A percentile compares a stretch with the other conserved stretches of the same genome.
Conservation (phyloP, 2,888 invertebrate genomes). For the Chymomyza caudatula region DNA sequence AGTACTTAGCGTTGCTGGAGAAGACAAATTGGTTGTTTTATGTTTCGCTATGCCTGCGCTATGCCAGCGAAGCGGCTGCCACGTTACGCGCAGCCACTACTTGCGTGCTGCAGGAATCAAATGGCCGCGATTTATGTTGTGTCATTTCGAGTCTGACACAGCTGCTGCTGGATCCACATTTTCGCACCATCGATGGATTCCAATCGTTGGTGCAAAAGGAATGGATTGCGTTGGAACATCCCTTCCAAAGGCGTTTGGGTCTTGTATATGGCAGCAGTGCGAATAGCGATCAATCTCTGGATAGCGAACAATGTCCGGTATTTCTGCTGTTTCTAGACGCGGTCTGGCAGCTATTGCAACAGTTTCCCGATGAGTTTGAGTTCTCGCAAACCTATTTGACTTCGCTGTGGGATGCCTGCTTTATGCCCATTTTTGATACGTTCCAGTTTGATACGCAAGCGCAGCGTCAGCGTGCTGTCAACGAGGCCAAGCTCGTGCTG, state of each 20-base stretch:
- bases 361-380: conserved; percentile 93
- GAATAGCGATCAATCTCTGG: conserved; percentile 44
- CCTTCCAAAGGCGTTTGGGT: conserved; percentile 84
- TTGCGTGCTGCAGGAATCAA: conserved; percentile 92
- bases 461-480: conserved; percentile 84
- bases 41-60: conserved; percentile 87
- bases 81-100: conserved; percentile 83
- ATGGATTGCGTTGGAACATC: conserved; percentile 96
- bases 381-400: conserved; percentile 95
- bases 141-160: conserved; percentile 92
- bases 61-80: conserved; percentile 85
- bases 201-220: conserved; percentile 95
- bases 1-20: conserved; percentile 87
- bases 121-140: conserved; percentile 92
- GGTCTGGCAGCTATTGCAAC: conserved; percentile 92
- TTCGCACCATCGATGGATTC: conserved; percentile 90
- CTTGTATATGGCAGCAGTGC: conserved; percentile 78
- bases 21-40: conserved; percentile 91
- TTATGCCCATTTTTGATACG: conserved; percentile 93
- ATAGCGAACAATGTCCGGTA: conserved; percentile 85
- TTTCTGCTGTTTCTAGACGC: conserved; percentile 95
- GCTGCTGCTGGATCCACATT: conserved; percentile 90
- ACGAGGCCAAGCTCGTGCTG: conserved; percentile 79
- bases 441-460: conserved; percentile 93
- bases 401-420: conserved; percentile 93